Evolutionary conservation across 2,888 invertebrate genomes (phyloP).

Genomic region (Alloplasta piceator): DNA sequence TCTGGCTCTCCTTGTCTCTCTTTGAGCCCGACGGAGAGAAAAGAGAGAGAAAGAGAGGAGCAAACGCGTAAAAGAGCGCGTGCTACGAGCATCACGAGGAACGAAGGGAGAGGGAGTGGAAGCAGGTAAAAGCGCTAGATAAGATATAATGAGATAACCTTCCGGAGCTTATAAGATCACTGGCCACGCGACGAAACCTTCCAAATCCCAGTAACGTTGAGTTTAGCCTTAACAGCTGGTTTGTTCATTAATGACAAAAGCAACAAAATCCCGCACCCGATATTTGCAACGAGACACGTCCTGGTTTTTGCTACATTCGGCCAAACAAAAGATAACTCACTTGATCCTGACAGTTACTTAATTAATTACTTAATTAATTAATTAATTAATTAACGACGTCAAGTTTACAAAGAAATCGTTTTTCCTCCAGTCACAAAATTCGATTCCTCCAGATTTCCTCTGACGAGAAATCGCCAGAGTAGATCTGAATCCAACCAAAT

Average conservation of each 20-base stretch:
- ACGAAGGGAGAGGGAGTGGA: conserved; percentile 54
- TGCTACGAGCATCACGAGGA: conserved; percentile 50
- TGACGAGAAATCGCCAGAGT: too few species aligned
- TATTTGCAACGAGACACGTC: background rate
- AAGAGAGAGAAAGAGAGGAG: background rate
- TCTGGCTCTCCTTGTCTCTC: conserved; percentile 36
- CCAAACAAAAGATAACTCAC: too few species aligned
- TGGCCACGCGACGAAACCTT: conserved; percentile 83
- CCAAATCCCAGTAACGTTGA: conserved; percentile 77
- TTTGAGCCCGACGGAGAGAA: background rate
- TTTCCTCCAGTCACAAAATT: too few species aligned
- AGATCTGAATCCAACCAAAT: too few species aligned
- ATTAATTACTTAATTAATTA: too few species aligned
- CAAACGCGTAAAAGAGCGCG: conserved; percentile 60
- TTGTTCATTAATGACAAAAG: conserved; percentile 53
- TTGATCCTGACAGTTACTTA: too few species aligned
- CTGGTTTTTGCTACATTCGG: too few species aligned
- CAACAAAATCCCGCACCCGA: conserved; percentile 23
- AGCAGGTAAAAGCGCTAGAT: conserved; percentile 78
- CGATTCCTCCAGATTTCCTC: too few species aligned
- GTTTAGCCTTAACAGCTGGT: conserved; percentile 61
- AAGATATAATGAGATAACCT: conserved; percentile 83
- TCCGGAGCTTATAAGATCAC: conserved; percentile 82
- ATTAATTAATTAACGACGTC: too few species aligned
- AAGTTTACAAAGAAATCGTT: too few species aligned